Conservation (phyloP, 2,888 invertebrate species). For the Rotaria sp. region DNA sequence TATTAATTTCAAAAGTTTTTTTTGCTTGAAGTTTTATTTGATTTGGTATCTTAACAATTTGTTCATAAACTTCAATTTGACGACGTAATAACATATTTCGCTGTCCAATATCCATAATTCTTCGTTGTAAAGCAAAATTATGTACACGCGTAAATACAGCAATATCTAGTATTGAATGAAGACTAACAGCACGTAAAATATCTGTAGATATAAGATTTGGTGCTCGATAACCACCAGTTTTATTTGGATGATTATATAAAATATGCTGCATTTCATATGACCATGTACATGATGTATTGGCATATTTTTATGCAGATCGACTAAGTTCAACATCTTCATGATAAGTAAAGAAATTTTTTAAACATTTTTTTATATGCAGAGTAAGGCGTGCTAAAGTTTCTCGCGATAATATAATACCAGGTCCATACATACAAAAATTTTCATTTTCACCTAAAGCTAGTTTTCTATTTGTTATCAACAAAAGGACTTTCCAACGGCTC, state of each 20-base stretch:
- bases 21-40: neutral
- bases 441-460: slow-evolving; percentile 68
- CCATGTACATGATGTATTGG: slow-evolving; percentile 32
- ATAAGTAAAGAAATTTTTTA: slow-evolving; percentile 81
- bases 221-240: slow-evolving; percentile 73
- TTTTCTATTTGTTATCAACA: too few relatives aligned
- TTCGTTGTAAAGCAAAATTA: slow-evolving; percentile 71
- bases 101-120: slow-evolving; percentile 44
- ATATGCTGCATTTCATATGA: slow-evolving; percentile 86
- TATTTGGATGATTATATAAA: slow-evolving; percentile 76
- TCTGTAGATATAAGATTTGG: slow-evolving; percentile 78
- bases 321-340: slow-evolving; percentile 81
- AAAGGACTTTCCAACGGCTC: too few relatives aligned
- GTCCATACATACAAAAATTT: slow-evolving; percentile 99
- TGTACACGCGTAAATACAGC: slow-evolving; percentile 77
- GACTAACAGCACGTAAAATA: slow-evolving; percentile 85
- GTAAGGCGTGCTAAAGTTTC: slow-evolving; percentile 71
- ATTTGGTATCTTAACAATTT: neutral
- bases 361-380: slow-evolving; percentile 81
- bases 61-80: slow-evolving; percentile 25
- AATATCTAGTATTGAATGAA: slow-evolving; percentile 89
- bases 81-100: slow-evolving; percentile 34
- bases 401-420: slow-evolving; percentile 82
- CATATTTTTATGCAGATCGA: slow-evolving; percentile 35
- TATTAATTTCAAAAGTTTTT: slow-evolving; percentile 9